Base-by-base conservation (phyloP, 2,113 vertebrate species). In the Poeciliopsis turrubarensis region DNA sequence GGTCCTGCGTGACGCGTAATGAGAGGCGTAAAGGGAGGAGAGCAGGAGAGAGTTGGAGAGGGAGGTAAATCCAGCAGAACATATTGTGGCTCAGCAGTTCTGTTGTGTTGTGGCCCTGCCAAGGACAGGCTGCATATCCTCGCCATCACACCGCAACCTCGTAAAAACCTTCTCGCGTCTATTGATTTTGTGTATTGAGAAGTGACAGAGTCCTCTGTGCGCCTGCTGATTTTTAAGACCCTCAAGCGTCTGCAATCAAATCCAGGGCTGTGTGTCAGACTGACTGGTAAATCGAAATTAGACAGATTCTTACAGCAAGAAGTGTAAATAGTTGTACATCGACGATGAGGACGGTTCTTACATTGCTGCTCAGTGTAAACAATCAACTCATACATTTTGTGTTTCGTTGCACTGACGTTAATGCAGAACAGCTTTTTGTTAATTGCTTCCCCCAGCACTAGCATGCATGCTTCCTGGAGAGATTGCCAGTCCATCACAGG, bases 51-150 rank as follows among this genome's bases (percentile, higher is more conserved):
- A 22, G 14, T 25, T 60, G 47, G 61, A 61, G 51, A 64, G 17
- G 4, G 73, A 78, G 74, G 72, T 74, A 75, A 87, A 85, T 88
- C 84, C 80, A 83, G 75, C 72, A 67, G 78, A 79, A 72, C 82
- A 86, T 78, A 84, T 81, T 83, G 82, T 77, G 63, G 79, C 82
- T 84, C 86, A 89, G 86, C 86, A 86, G 77, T 86, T 88, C 77
- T 84, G 73, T 62, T 79, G 51, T 66, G 37, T 71, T 72, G 66
- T 34, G 60, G 72, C 75, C 75, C 75, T 76, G 75, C 76, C 86
- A 89, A 87, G 80, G 84, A 87, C 86, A 63, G 72, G 65, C 72
- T 75, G 75, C 41, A 67, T 67, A 60, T 83, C 76, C 72, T 76
- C 5, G 5, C 72, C 25, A 54, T 79, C 81, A 74, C 75, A 72